Percentiles rank a stretch among this genome's conserved stretches.
Evolutionary conservation across 2,113 vertebrate genomes (phyloP).

Genomic region (Thalassoma bifasciatum): DNA sequence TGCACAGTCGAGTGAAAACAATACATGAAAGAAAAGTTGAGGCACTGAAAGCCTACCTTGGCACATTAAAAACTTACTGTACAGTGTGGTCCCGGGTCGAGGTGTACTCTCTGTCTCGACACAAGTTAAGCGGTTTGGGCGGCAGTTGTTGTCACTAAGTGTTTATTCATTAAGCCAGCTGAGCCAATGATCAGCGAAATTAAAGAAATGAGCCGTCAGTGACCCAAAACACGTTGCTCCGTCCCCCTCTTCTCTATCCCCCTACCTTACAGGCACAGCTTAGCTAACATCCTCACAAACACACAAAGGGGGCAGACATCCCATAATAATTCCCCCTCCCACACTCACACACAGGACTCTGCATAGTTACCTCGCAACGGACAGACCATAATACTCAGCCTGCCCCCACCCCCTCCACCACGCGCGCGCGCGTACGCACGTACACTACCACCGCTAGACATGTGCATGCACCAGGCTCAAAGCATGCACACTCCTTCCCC

Average conservation of each 20-base stretch:
- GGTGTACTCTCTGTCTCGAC: slow-evolving; percentile 51
- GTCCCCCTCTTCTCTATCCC: slow-evolving; percentile 77
- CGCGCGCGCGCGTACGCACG: slow-evolving; percentile 56
- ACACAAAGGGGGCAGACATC: slow-evolving; percentile 89
- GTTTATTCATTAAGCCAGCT: slow-evolving; percentile 44
- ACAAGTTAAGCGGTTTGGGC: slow-evolving; percentile 47
- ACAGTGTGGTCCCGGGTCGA: slow-evolving; percentile 72
- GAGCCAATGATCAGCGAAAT: slow-evolving; percentile 45
- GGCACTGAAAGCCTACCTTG: slow-evolving; percentile 45
- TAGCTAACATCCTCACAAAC: slow-evolving; percentile 84
- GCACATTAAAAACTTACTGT: slow-evolving; percentile 75
- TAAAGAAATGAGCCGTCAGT: slow-evolving; percentile 50
- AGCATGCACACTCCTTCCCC: slow-evolving; percentile 79
- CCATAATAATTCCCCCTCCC: slow-evolving; percentile 87
- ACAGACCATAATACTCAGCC: slow-evolving; percentile 88
- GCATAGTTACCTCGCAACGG: slow-evolving; percentile 88
- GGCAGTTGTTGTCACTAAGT: slow-evolving; percentile 38
- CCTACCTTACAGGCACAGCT: slow-evolving; percentile 82
- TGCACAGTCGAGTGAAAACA: slow-evolving; percentile 20
- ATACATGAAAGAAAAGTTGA: slow-evolving; percentile 56
- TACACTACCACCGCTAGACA: slow-evolving; percentile 65
- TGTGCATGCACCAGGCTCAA: slow-evolving; percentile 68
- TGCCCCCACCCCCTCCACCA: slow-evolving; percentile 74
- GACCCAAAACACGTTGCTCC: slow-evolving; percentile 78
- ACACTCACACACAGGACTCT: slow-evolving; percentile 85